phyloP scores from a whole-genome alignment of 2,888 invertebrate genomes.

The Polyommatus iphigenia region DNA sequence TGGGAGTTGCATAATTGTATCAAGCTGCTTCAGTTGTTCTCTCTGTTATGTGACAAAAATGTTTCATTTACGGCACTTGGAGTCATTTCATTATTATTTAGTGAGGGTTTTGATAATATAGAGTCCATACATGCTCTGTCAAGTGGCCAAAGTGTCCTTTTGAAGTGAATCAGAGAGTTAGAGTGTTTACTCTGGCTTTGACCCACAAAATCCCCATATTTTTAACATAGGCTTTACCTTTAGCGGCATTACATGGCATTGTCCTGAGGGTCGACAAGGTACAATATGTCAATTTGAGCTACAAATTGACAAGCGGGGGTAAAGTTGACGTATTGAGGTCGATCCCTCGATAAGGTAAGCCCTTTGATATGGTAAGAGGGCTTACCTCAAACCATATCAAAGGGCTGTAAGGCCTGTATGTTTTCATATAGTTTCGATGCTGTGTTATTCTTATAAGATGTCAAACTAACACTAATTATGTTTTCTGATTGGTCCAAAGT shows the following conservation, averaged over 20 bases:
- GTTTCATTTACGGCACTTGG: not conserved
- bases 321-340: not conserved
- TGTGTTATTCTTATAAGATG: too few species aligned
- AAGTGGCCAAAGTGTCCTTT: too few species aligned
- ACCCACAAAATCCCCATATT: too few species aligned
- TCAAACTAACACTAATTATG: too few species aligned
- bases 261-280: not conserved
- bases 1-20: constrained; percentile 14
- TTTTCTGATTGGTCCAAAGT: too few species aligned
- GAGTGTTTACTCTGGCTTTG: too few species aligned
- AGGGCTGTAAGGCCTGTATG: too few species aligned
- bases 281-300: not conserved
- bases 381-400: not conserved
- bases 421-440: not conserved
- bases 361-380: too few species aligned
- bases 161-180: too few species aligned
- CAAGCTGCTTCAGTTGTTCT: not conserved
- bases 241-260: not conserved
- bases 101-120: too few species aligned
- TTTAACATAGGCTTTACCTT: not conserved
- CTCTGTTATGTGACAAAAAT: not conserved
- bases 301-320: not conserved
- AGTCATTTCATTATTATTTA: not conserved
- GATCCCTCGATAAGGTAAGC: not conserved
- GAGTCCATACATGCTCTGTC: too few species aligned